A percentile compares a stretch with the other conserved stretches of the same genome.
Evolutionary conservation across 2,113 vertebrate species (phyloP).

Genomic region (Columba janthina): DNA sequence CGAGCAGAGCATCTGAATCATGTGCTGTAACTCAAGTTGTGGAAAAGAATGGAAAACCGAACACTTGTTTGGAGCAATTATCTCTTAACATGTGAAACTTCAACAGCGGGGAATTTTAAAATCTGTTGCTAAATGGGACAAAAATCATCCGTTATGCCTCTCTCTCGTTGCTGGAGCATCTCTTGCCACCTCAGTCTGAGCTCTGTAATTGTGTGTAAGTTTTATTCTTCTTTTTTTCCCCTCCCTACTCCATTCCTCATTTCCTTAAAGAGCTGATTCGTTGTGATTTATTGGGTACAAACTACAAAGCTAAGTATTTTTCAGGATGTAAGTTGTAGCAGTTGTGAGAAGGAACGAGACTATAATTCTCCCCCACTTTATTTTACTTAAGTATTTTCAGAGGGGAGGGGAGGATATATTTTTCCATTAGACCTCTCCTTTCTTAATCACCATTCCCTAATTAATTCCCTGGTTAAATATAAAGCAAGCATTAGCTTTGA

Average conservation of each 20-base stretch:
- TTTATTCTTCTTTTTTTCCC: neutral
- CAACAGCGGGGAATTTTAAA: neutral
- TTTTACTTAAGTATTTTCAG: conserved; percentile 51
- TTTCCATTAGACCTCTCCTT: conserved; percentile 62
- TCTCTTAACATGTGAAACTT: neutral
- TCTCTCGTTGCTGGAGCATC: neutral
- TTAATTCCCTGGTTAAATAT: conserved; percentile 80
- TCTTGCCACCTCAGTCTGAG: neutral
- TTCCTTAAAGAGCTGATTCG: conserved; percentile 49
- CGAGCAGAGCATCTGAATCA: neutral
- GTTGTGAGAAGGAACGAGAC: conserved; percentile 51
- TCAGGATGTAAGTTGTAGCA: conserved; percentile 33
- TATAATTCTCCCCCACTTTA: conserved; percentile 50
- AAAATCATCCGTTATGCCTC: neutral
- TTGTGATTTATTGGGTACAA: conserved; percentile 56
- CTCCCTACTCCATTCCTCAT: neutral
- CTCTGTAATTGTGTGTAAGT: neutral
- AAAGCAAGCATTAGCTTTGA: conserved; percentile 72
- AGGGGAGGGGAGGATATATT: conserved; percentile 29
- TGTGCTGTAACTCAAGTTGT: neutral
- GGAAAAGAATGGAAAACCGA: neutral
- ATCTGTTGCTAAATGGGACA: neutral
- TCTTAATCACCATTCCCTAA: conserved; percentile 71
- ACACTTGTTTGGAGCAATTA: neutral
- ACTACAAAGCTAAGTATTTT: conserved; percentile 63